Percentiles rank a stretch among this genome's conserved stretches.
Evolutionary conservation across 2,797 vertebrate genomes (phyloP).

Genomic region (Sardinella longiceps): DNA sequence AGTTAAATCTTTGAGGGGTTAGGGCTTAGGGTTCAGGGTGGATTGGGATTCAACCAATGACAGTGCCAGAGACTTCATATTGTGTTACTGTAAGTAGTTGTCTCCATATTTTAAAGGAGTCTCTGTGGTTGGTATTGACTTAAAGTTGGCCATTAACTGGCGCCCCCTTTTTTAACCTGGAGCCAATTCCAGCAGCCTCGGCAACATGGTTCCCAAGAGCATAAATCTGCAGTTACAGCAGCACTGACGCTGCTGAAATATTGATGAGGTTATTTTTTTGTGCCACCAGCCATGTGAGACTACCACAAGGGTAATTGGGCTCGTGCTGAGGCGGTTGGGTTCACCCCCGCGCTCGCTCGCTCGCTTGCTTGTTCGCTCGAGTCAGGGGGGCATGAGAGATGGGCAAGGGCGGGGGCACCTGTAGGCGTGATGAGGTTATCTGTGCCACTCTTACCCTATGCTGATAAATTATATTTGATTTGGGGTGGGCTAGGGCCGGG

Average conservation of each 20-base stretch:
- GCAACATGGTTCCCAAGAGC: not conserved
- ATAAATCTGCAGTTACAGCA: not conserved
- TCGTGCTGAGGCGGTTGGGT: not conserved
- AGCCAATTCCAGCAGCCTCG: not conserved
- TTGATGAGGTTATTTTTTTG: not conserved
- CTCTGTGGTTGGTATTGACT: not conserved
- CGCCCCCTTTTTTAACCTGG: not conserved
- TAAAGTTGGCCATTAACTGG: not conserved
- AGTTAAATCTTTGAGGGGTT: too few relatives aligned
- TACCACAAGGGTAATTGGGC: not conserved
- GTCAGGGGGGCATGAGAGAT: not conserved
- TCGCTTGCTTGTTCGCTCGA: too few relatives aligned
- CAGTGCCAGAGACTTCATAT: too few relatives aligned
- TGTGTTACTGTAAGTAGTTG: not conserved
- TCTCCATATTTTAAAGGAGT: not conserved
- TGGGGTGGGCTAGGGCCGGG: not conserved
- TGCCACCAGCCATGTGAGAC: not conserved
- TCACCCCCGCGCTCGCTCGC: not conserved
- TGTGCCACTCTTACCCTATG: not conserved
- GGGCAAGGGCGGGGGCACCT: not conserved
- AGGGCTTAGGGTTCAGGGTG: too few relatives aligned
- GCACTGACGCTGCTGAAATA: not conserved
- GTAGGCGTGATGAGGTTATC: not conserved
- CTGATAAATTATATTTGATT: constrained; percentile 35
- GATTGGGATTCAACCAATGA: too few relatives aligned